Percentiles rank a stretch among this genome's conserved stretches.
These are phyloP conservation scores for Lithobius niger DNA, from an alignment of 1,140 invertebrate genomes.

Conservation along the genomic window DNA sequence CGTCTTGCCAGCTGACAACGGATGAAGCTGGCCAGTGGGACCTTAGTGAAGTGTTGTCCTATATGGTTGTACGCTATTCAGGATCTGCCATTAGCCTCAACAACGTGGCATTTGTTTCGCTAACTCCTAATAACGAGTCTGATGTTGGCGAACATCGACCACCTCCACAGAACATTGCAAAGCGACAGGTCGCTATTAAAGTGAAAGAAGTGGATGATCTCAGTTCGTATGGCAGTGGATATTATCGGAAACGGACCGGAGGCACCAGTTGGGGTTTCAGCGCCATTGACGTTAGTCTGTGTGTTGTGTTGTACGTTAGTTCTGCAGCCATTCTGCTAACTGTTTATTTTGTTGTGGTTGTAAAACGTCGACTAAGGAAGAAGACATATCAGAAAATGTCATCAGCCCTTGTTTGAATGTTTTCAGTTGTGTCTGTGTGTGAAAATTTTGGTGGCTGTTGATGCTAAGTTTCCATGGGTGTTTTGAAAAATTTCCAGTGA, in stretches of 20 bases:
- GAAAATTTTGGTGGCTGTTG: too few species aligned
- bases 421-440: too few species aligned
- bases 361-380: neutral
- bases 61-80: constrained; percentile 56
- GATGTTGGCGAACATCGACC: neutral
- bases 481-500: too few species aligned
- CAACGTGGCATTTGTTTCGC: constrained; percentile 10
- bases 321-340: constrained; percentile 53
- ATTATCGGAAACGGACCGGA: neutral
- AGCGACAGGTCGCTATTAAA: neutral
- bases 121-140: neutral
- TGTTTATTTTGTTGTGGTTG: constrained; percentile 43
- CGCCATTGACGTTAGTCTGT: constrained; percentile 52
- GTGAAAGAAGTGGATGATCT: constrained; percentile 6
- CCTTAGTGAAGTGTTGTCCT: constrained; percentile 50
- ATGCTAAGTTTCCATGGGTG: too few species aligned
- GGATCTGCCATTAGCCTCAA: constrained; percentile 21
- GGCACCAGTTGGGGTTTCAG: constrained; percentile 22
- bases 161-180: neutral
- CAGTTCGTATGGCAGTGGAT: neutral
- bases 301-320: constrained; percentile 52
- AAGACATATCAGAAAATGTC: too few species aligned
- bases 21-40: constrained; percentile 46
- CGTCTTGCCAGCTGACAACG: constrained; percentile 42
- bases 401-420: too few species aligned